phyloP scores from a whole-genome alignment of 2,113 vertebrate species.

The Aix galericulata region DNA sequence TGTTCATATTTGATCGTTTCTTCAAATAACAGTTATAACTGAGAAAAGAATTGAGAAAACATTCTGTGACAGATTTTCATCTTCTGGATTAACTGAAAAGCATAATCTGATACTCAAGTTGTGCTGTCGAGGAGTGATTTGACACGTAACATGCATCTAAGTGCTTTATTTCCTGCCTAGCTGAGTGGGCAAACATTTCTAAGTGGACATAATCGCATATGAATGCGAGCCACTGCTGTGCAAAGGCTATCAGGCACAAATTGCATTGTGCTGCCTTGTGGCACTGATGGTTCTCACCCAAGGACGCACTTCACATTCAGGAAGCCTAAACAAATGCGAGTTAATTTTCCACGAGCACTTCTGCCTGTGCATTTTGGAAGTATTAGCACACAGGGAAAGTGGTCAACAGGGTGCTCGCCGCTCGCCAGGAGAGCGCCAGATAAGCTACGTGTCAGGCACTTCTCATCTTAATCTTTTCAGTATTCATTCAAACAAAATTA shows the following conservation, averaged over 20 bases:
- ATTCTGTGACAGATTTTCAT: slow-evolving; percentile 36
- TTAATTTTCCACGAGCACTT: background rate
- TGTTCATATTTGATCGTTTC: slow-evolving; percentile 57
- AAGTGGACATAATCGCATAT: background rate
- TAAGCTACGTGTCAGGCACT: background rate
- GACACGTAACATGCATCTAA: background rate
- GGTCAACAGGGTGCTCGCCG: background rate
- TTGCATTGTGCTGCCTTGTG: background rate
- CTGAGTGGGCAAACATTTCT: background rate
- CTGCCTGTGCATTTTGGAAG: background rate
- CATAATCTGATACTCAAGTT: slow-evolving; percentile 35
- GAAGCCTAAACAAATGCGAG: background rate
- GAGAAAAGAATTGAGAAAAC: slow-evolving; percentile 64
- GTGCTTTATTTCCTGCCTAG: slow-evolving; percentile 7
- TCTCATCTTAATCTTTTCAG: background rate
- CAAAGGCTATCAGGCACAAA: background rate
- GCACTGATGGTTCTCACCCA: background rate
- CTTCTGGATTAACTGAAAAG: slow-evolving; percentile 46
- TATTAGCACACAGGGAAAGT: rapidly evolving
- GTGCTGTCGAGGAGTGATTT: slow-evolving; percentile 22
- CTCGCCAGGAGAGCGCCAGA: background rate
- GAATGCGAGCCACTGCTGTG: background rate
- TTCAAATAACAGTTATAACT: slow-evolving; percentile 64
- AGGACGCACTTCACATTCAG: background rate
- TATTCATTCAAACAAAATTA: background rate